Conservation (phyloP, 1,140 invertebrate species). For the Apis mellifera region Amel_HAv3.1 CM009938.2:8855001-8855500, state of each 20-base stretch:
- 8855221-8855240: conserved; percentile 17
- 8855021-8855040: no score
- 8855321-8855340: conserved; percentile 7
- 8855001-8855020: no score
- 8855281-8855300: conserved; percentile 2
- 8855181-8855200: conserved; percentile 11
- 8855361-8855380: conserved; percentile 20
- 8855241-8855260: conserved; percentile 38
- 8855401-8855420: neutral
- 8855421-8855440: neutral
- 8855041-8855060: no score
- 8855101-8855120: neutral
- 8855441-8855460: neutral
- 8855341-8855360: neutral
- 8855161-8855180: neutral
- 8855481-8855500: neutral
- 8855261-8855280: conserved; percentile 8
- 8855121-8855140: neutral
- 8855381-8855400: neutral
- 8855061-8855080: no score
- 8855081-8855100: no score
- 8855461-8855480: neutral
- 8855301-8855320: conserved; percentile 1
- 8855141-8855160: neutral
- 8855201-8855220: conserved; percentile 29